Evolutionary conservation across 1,140 invertebrate genomes (phyloP).

Genomic region (Scaptomyza montana): DNA sequence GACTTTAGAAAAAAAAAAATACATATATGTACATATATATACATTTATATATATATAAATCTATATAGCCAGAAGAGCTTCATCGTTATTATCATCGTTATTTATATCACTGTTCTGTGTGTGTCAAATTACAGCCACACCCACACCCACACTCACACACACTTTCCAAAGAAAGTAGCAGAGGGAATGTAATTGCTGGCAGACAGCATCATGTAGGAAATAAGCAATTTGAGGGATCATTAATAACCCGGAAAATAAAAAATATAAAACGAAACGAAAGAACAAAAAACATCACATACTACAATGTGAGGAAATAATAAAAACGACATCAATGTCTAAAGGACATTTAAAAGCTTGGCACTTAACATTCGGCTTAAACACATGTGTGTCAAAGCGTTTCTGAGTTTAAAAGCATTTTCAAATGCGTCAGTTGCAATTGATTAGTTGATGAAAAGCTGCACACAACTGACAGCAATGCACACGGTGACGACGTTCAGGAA

Average conservation of each 20-base stretch:
- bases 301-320: constrained; percentile 68
- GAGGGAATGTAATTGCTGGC: constrained; percentile 68
- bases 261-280: constrained; percentile 25
- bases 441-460: constrained; percentile 46
- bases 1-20: constrained; percentile 49
- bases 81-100: constrained; percentile 61
- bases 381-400: constrained; percentile 15
- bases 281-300: too few species aligned
- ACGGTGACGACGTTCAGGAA: constrained; percentile 63
- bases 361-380: constrained; percentile 13
- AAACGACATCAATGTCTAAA: constrained; percentile 69
- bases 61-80: constrained; percentile 39
- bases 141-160: constrained; percentile 31
- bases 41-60: not conserved
- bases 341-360: constrained; percentile 64
- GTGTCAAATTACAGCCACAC: constrained; percentile 46
- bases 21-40: not conserved
- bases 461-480: constrained; percentile 54
- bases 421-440: constrained; percentile 52
- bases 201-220: constrained; percentile 76
- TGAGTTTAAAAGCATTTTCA: constrained; percentile 24
- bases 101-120: constrained; percentile 41
- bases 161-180: constrained; percentile 21
- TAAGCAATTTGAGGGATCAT: constrained; percentile 82
- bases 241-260: constrained; percentile 61